Evolutionary conservation across 2,888 invertebrate species (phyloP), one percentile per base, ranked within the genome.

Genomic region (Autographa pulchrina): DNA sequence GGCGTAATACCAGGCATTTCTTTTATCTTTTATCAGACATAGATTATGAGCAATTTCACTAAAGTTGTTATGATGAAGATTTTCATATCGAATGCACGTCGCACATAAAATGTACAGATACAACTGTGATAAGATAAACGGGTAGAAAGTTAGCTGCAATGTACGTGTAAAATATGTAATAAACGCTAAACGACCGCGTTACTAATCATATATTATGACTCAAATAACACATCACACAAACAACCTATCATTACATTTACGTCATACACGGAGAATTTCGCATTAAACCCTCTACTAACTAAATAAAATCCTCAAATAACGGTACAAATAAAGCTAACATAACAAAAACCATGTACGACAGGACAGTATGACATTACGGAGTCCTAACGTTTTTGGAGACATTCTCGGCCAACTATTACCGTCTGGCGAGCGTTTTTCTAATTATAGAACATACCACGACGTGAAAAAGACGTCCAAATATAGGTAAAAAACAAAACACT

Each of bases 361-460:
- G 78, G 73, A 77, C 82, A 78, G 78, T 84, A 77, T 89, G 88
- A 88, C 89, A 87, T 87, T 88, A 80, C 79, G 68, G 74, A 78
- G 77, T 84, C 84, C 81, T 84, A 85, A 86, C 83, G 83, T 90
- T 91, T 91, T 90, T 88, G 87, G 83, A 85, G 82, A 87, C 86
- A 90, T 90, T 90, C 91, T 90, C 88, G 90, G 88, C 83, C 88
- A 90, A 89, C 89, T 92, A 91, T 88, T 87, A 89, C 88, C 89
- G 92, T 92, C 93, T 93, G 92, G 90, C 89, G 89, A 88, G 87
- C 91, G 88, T 92, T 93, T 92, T 85, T 90, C 95, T 95, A 95
- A 92, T 89, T 91, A 92, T 95, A 95, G 94, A 94, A 94, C 95
- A 94, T 94, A 93, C 94, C 94, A 92, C 90, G 93, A 92, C 92